Evolutionary conservation across 2,797 vertebrate species (phyloP).

Genomic region (Columba guinea): DNA sequence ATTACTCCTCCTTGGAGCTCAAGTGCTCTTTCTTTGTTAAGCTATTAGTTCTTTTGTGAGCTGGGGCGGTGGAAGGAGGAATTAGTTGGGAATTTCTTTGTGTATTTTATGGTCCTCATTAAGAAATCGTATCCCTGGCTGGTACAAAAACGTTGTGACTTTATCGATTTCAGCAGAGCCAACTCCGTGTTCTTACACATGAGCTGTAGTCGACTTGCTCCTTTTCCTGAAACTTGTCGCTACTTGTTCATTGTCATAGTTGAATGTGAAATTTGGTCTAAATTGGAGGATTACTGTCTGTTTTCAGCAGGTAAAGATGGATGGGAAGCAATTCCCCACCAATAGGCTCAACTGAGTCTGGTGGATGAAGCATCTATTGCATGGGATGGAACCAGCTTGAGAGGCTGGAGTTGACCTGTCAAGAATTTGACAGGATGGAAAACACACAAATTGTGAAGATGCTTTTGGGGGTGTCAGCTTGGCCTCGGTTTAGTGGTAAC

Average conservation of each 20-base stretch:
- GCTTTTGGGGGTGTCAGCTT: not conserved
- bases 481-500: not conserved
- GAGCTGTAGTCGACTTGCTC: not conserved
- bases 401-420: not conserved
- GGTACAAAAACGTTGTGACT: not conserved
- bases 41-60: not conserved
- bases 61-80: not conserved
- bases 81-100: not conserved
- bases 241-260: not conserved
- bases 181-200: not conserved
- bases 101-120: not conserved
- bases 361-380: not conserved
- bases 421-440: not conserved
- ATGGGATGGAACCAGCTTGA: not conserved
- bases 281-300: not conserved
- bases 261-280: not conserved
- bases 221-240: not conserved
- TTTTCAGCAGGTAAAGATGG: not conserved
- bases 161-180: not conserved
- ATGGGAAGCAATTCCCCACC: not conserved
- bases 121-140: not conserved
- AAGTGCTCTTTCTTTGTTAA: not conserved
- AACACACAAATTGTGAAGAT: fast-evolving
- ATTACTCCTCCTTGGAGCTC: too few species aligned
- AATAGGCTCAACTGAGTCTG: not conserved